phyloP scores from a whole-genome alignment of 2,888 invertebrate species.

The Phengaris alcon region DNA sequence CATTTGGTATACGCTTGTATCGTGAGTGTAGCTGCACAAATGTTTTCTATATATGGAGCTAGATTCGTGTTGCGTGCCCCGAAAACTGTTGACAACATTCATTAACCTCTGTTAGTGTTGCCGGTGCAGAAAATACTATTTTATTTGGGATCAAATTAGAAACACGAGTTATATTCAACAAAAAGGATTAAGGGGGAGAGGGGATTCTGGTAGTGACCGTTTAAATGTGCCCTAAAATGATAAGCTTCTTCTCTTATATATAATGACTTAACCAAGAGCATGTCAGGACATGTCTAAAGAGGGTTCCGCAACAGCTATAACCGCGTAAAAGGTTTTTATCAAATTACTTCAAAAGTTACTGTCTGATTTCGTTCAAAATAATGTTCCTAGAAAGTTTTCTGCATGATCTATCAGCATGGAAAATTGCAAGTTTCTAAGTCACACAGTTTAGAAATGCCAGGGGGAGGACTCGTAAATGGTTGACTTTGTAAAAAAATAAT shows the following conservation, averaged over 20 bases:
- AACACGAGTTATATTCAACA: background rate
- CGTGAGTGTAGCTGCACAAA: background rate
- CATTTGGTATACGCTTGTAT: background rate
- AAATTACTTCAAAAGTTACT: too few relatives aligned
- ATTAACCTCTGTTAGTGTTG: background rate
- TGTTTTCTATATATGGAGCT: background rate
- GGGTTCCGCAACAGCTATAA: too few relatives aligned
- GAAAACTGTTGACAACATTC: background rate
- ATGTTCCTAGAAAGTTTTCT: too few relatives aligned
- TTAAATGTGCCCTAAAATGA: background rate
- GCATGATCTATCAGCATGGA: too few relatives aligned
- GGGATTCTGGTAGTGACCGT: background rate
- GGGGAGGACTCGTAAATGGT: too few relatives aligned
- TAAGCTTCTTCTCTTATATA: background rate
- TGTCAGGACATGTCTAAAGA: too few relatives aligned
- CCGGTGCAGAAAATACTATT: background rate
- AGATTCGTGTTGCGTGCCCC: background rate
- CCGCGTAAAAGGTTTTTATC: too few relatives aligned
- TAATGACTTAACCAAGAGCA: too few relatives aligned
- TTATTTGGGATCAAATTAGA: background rate
- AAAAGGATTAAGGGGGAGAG: background rate
- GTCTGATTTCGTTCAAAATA: too few relatives aligned
- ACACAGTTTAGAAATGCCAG: too few relatives aligned
- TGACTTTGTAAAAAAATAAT: too few relatives aligned
- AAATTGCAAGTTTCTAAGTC: too few relatives aligned